A percentile compares a stretch with the other conserved stretches of the same genome.
Conservation (phyloP, 2,888 invertebrate genomes). For the Copidosoma aretas region DNA sequence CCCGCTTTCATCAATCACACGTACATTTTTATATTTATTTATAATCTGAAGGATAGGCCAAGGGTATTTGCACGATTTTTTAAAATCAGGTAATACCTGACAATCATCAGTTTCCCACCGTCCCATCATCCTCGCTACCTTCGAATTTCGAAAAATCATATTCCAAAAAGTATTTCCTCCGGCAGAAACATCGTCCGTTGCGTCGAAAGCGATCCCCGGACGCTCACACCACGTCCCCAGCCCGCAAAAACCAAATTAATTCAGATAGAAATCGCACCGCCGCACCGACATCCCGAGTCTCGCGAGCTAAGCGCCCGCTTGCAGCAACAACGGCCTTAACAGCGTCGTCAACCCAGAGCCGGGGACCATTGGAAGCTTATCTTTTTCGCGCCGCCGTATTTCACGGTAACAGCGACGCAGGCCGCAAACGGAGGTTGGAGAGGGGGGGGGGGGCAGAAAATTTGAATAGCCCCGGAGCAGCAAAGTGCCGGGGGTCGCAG, state of each 20-base stretch:
- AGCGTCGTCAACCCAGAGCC: not conserved
- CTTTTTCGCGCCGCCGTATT: conserved; percentile 17
- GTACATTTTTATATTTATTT: no score
- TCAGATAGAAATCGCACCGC: not conserved
- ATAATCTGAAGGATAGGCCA: no score
- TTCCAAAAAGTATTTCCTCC: no score
- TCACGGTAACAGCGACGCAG: conserved; percentile 2
- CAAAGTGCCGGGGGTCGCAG: conserved; percentile 7
- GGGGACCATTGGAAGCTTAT: conserved; percentile 18
- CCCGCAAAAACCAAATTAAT: not conserved
- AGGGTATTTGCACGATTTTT: no score
- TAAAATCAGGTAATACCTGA: no score
- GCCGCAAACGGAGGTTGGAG: not conserved
- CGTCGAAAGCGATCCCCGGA: no score
- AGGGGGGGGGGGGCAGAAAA: not conserved
- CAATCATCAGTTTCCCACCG: no score
- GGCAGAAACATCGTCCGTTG: no score
- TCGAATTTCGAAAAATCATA: no score
- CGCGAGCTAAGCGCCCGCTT: not conserved
- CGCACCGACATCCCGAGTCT: not conserved
- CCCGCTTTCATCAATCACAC: no score
- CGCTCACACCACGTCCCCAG: no score
- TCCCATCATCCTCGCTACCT: no score
- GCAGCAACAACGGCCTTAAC: not conserved
- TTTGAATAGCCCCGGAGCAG: conserved; percentile 8